Conservation (phyloP, 2,888 invertebrate genomes). For the Acrobasis consociella region DNA sequence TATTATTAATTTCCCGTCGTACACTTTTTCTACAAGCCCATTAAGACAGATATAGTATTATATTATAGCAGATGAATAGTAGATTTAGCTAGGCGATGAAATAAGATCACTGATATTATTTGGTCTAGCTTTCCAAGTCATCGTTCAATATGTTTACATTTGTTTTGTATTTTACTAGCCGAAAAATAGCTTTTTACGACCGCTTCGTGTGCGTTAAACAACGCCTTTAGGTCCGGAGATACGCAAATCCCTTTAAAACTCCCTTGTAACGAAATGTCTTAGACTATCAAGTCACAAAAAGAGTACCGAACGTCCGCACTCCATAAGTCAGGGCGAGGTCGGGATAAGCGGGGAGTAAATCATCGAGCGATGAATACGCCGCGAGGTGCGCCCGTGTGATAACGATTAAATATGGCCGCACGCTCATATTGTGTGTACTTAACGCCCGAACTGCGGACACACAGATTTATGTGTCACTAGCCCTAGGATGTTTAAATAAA, state of each 20-base stretch:
- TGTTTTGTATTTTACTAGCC: too few species aligned
- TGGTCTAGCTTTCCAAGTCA: too few species aligned
- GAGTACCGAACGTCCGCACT: conserved; percentile 36
- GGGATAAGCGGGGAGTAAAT: conserved; percentile 77
- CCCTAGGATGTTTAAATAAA: conserved; percentile 7
- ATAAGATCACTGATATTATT: too few species aligned
- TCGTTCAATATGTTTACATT: too few species aligned
- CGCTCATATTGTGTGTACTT: conserved; percentile 69
- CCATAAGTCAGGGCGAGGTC: conserved; percentile 42
- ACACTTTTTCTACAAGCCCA: too few species aligned
- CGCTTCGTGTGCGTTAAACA: too few species aligned
- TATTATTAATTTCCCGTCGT: neutral
- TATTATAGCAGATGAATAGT: too few species aligned
- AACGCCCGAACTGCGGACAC: conserved; percentile 43
- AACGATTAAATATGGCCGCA: conserved; percentile 75
- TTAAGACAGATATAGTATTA: too few species aligned
- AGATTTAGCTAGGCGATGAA: too few species aligned
- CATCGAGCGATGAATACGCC: conserved; percentile 71
- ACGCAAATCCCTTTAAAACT: neutral
- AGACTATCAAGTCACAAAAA: neutral
- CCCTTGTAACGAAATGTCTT: neutral
- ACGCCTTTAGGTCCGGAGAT: too few species aligned
- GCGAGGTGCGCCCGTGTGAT: conserved; percentile 62
- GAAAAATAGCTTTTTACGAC: too few species aligned
- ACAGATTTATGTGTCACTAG: conserved; percentile 42